These are phyloP conservation scores for Ptychobarbus kaznakovi DNA, from an alignment of 2,797 vertebrate genomes.

Conservation along the genomic window DNA sequence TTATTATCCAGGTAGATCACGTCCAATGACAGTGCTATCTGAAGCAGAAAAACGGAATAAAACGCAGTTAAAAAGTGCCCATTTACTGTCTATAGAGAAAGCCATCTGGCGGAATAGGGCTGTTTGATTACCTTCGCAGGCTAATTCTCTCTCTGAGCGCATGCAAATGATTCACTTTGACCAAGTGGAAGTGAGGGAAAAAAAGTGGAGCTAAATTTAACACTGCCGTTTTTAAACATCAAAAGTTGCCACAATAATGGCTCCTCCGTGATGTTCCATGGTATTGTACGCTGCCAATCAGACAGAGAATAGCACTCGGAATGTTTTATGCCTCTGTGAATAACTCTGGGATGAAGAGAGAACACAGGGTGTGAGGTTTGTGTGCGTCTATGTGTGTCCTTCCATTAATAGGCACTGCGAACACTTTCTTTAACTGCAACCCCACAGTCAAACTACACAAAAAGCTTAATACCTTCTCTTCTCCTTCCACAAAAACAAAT, in stretches of 20 bases:
- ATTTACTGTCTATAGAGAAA: slow-evolving; percentile 68
- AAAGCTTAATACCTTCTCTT: slow-evolving; percentile 30
- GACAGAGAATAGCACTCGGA: slow-evolving; percentile 46
- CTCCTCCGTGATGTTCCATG: slow-evolving; percentile 53
- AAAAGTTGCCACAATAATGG: slow-evolving; percentile 63
- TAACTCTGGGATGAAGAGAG: slow-evolving; percentile 46
- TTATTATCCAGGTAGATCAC: slow-evolving; percentile 67
- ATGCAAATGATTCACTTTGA: slow-evolving; percentile 70
- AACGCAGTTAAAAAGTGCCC: slow-evolving; percentile 65
- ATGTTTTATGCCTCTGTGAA: slow-evolving; percentile 56
- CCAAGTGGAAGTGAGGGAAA: slow-evolving; percentile 53
- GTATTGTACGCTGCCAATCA: slow-evolving; percentile 45
- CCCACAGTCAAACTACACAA: slow-evolving; percentile 45
- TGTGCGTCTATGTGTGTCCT: neutral
- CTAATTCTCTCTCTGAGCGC: slow-evolving; percentile 65
- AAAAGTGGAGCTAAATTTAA: slow-evolving; percentile 63
- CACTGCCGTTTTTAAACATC: slow-evolving; percentile 63
- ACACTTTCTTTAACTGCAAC: slow-evolving; percentile 50
- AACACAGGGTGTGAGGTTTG: slow-evolving; percentile 11
- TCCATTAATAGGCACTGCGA: slow-evolving; percentile 33
- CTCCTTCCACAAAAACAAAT: slow-evolving; percentile 16
- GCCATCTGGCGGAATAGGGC: slow-evolving; percentile 68
- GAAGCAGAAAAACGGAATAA: slow-evolving; percentile 65
- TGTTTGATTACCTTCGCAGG: slow-evolving; percentile 65
- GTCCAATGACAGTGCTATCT: slow-evolving; percentile 64